These are phyloP conservation scores for Xiphorhynchus erythropygius DNA, from an alignment of 2,797 vertebrate genomes.

Conservation along the genomic window DNA sequence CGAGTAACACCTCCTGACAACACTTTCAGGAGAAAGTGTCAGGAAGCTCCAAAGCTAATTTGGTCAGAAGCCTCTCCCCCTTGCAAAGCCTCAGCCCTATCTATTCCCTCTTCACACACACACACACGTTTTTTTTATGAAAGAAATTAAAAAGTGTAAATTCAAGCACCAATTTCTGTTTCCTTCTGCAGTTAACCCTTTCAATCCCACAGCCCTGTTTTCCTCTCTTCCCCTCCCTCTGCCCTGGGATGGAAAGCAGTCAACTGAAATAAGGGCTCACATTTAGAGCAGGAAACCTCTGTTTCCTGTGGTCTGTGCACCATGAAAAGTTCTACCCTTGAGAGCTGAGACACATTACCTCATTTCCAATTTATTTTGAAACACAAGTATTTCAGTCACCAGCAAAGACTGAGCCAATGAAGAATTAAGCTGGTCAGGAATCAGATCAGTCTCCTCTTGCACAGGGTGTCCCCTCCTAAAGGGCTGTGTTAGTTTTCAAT, in stretches of 20 bases:
- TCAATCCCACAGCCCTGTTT: background rate
- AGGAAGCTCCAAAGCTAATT: background rate
- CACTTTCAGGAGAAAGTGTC: background rate
- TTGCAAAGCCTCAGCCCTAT: background rate
- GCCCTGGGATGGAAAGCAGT: background rate
- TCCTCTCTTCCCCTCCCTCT: background rate
- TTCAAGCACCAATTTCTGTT: background rate
- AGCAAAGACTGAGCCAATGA: background rate
- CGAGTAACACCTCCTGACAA: background rate
- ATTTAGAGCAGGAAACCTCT: background rate
- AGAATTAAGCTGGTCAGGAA: background rate
- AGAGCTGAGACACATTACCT: background rate
- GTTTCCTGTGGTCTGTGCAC: background rate
- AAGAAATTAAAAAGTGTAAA: background rate
- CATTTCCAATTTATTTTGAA: background rate
- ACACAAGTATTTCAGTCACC: background rate
- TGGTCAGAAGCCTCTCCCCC: background rate
- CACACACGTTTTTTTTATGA: background rate
- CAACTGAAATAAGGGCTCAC: background rate
- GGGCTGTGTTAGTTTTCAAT: rapidly evolving
- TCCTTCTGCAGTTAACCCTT: background rate
- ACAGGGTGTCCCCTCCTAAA: background rate
- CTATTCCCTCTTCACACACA: background rate
- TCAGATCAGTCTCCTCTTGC: background rate
- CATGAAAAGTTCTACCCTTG: background rate